Base-by-base conservation (phyloP, 2,888 invertebrate species). In the Himalopsyche japonica region DNA sequence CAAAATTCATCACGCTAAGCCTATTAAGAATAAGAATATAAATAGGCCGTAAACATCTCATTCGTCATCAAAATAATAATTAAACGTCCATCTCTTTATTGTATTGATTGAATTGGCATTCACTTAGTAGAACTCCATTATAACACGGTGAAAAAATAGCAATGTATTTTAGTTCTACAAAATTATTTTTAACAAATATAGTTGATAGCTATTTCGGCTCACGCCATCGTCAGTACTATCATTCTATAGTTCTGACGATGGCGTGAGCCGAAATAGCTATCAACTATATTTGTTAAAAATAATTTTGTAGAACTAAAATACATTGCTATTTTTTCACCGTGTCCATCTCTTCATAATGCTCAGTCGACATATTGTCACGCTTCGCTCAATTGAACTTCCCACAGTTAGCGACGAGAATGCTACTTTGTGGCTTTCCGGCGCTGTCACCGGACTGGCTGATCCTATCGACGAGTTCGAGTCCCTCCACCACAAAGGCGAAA, bases 401-500 rank as follows among this genome's bases (percentile, higher is more conserved):
- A 91, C 96, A 96, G 90, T 94, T 94, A 85, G 94, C 93, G 89
- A 96, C 95, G 88, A 95, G 90, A 89, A 96, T 94, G 88, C 93
- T 94, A 91, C 95, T 95, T 88, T 94, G 95, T 84, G 96, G 96
- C 90, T 96, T 96, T 85, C 96, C 96, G 86, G 95, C 94, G 88
- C 95, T 94, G 91, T 96, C 96, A 87, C 96, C 96, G 88, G 94
- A 94, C 88, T 95, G 95, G 88, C 95, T 95, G 88, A 96, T 95
- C 89, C 95, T 95, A 89, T 96, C 96, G 85, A 96, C 94, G 88
- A 96, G 92, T 88, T 96, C 96, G 87, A 96, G 92, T 24, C 96
- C 96, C 88, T 96, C 96, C 88, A 96, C 94, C 18, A 97, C 96
- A 90, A 94, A 95, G 48, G 95, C 96, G 89, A 97, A 96, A 87